Evolutionary conservation across 37 sponge, comb jelly and placozoan genomes (phyloP).

Genomic region (Amphimedon queenslandica): DNA sequence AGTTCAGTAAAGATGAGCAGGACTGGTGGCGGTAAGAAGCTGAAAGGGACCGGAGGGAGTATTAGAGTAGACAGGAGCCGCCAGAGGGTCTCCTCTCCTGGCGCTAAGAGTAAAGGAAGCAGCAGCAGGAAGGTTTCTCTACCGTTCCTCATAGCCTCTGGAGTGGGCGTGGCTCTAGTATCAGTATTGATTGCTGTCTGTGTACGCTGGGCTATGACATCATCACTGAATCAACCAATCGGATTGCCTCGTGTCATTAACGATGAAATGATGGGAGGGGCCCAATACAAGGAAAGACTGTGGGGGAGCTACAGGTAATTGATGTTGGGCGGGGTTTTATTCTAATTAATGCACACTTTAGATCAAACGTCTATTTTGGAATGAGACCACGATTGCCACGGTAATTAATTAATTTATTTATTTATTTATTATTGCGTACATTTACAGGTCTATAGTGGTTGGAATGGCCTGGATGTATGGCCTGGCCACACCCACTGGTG

Average conservation of each 20-base stretch:
- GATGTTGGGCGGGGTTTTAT: not conserved
- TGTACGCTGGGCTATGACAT: slow-evolving; percentile 20
- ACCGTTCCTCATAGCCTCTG: too few species aligned
- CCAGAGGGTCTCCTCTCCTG: too few species aligned
- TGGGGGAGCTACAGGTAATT: slow-evolving; percentile 75
- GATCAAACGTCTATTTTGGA: slow-evolving; percentile 77
- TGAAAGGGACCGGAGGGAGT: too few species aligned
- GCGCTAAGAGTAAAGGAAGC: too few species aligned
- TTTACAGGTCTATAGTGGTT: slow-evolving; percentile 39
- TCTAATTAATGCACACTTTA: not conserved
- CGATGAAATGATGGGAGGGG: slow-evolving; percentile 25
- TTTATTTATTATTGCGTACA: not conserved
- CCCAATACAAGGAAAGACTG: slow-evolving; percentile 33
- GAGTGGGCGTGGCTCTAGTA: too few species aligned
- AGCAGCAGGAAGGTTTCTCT: too few species aligned
- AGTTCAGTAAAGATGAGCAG: too few species aligned
- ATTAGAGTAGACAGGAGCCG: too few species aligned
- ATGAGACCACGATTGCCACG: slow-evolving; percentile 67
- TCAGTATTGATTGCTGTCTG: too few species aligned
- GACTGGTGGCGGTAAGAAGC: too few species aligned
- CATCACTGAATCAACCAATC: slow-evolving; percentile 23
- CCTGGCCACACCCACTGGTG: not conserved
- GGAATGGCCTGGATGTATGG: slow-evolving; percentile 78
- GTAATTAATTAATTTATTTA: slow-evolving; percentile 18
- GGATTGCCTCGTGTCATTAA: slow-evolving; percentile 30